phyloP scores from a whole-genome alignment of 2,113 vertebrate species.

The Centropristis striata region DNA sequence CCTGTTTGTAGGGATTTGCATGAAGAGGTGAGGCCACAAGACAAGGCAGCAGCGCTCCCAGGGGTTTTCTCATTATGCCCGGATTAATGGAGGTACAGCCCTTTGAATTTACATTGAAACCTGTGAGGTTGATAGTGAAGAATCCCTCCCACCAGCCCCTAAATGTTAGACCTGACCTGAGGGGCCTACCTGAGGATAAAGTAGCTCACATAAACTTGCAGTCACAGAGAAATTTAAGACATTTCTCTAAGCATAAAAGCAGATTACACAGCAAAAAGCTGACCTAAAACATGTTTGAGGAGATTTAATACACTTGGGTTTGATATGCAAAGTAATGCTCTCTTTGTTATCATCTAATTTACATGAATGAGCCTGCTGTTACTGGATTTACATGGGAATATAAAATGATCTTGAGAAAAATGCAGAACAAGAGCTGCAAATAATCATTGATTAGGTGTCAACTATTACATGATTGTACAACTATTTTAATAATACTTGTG shows the following conservation, averaged over 20 bases:
- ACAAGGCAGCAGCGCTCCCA: conserved; percentile 47
- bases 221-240: not conserved
- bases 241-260: not conserved
- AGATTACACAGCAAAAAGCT: not conserved
- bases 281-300: not conserved
- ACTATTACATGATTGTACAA: no score
- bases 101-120: conserved; percentile 80
- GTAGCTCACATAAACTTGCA: not conserved
- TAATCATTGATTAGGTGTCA: no score
- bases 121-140: conserved; percentile 45
- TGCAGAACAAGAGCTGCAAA: no score
- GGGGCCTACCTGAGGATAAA: no score
- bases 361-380: not conserved
- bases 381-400: not conserved
- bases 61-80: conserved; percentile 74
- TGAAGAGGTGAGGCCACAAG: conserved; percentile 20
- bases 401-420: no score
- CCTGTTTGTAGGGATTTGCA: conserved; percentile 68
- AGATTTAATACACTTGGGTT: not conserved
- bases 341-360: not conserved
- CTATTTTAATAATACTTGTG: no score
- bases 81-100: conserved; percentile 74
- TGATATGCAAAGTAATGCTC: conserved; percentile 5
- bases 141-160: conserved; percentile 22
- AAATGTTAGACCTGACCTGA: conserved; percentile 29